Percentiles rank a stretch among this genome's conserved stretches.
These are phyloP conservation scores for Pseudopipra pipra DNA, from an alignment of 2,113 vertebrate genomes.

Conservation along the genomic window DNA sequence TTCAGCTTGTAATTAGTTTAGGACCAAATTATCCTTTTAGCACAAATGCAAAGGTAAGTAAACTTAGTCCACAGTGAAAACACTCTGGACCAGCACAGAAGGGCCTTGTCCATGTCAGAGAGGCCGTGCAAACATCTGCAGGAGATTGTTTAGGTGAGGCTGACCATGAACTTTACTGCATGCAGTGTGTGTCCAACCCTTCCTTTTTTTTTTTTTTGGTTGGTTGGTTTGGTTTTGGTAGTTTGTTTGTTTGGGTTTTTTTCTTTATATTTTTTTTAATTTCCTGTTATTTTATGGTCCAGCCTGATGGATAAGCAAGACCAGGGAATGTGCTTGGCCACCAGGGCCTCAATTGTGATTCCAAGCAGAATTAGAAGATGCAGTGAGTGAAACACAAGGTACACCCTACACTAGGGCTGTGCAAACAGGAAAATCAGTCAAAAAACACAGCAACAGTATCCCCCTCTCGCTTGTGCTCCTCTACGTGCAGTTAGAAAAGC, in stretches of 20 bases:
- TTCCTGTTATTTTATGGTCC: neutral
- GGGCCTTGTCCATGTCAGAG: neutral
- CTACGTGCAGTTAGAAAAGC: neutral
- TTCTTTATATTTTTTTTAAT: neutral
- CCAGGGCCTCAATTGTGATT: neutral
- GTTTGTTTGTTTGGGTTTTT: neutral
- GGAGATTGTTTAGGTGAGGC: neutral
- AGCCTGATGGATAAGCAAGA: neutral
- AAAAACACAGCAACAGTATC: neutral
- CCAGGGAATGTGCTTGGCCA: neutral
- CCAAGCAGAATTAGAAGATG: neutral
- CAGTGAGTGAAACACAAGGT: neutral
- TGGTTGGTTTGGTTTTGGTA: no score
- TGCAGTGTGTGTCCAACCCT: rapidly evolving
- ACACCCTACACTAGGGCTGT: neutral
- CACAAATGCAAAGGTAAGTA: neutral
- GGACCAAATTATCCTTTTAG: neutral
- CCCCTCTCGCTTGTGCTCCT: neutral
- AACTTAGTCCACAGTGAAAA: neutral
- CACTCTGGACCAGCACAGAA: neutral
- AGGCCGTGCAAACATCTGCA: neutral
- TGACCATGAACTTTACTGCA: neutral
- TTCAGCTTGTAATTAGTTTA: neutral
- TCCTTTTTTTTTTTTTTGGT: no score
- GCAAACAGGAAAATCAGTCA: neutral